A percentile compares a stretch with the other conserved stretches of the same genome.
phyloP scores from a whole-genome alignment of 2,113 vertebrate genomes.

The Eptesicus fuscus region DNA sequence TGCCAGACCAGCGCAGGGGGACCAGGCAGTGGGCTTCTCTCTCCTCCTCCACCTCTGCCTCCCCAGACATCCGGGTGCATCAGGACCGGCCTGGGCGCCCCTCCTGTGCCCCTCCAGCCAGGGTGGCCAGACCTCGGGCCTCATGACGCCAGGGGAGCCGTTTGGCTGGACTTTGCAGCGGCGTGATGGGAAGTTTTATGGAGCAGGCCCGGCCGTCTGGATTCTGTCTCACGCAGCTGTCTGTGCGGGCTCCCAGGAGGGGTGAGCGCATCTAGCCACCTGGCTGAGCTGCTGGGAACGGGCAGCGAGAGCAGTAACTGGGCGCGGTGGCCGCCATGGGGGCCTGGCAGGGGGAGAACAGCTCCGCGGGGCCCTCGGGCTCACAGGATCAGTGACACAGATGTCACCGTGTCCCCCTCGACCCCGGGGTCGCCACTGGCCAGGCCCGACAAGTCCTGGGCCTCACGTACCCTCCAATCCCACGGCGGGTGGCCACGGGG shows the following conservation, averaged over 20 bases:
- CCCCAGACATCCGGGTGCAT: not conserved
- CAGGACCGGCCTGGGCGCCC: rapidly evolving
- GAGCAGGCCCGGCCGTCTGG: slow-evolving; percentile 34
- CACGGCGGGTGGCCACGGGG: rapidly evolving
- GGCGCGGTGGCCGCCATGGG: not conserved
- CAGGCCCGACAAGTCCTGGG: not conserved
- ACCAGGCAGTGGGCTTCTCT: not conserved
- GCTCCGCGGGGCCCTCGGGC: not conserved
- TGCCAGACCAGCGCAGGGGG: rapidly evolving
- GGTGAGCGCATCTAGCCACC: slow-evolving; percentile 41
- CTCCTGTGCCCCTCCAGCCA: not conserved
- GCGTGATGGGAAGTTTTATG: not conserved
- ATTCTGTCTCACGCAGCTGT: slow-evolving; percentile 48
- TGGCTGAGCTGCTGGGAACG: slow-evolving; percentile 37
- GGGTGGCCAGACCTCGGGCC: not conserved
- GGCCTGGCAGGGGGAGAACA: not conserved
- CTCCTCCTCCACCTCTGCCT: not conserved
- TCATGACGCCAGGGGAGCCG: not conserved
- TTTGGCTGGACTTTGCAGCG: not conserved
- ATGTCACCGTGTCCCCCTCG: not conserved
- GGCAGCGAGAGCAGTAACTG: not conserved
- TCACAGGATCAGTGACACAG: rapidly evolving
- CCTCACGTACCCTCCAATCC: rapidly evolving
- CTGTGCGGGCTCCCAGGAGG: slow-evolving; percentile 23
- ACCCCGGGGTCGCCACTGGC: not conserved